These are phyloP conservation scores for Sebastes itinus DNA, from an alignment of 2,797 vertebrate genomes.

Conservation along the genomic window DNA sequence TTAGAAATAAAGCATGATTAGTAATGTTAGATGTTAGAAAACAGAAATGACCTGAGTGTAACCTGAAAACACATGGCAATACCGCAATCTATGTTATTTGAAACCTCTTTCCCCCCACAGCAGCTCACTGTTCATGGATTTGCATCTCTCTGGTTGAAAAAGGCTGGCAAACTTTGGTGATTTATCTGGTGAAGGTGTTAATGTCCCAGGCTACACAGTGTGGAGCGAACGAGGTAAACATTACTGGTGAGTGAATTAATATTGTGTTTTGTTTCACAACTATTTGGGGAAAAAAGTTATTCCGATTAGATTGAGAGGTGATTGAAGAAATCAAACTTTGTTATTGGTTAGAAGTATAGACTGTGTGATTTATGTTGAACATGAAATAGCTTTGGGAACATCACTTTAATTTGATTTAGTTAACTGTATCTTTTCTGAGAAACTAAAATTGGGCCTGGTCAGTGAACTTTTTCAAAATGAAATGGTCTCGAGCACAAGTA, in stretches of 20 bases:
- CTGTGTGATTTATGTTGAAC: not conserved
- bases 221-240: not conserved
- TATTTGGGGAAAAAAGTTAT: not conserved
- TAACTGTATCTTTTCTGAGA: not conserved
- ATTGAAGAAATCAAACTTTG: not conserved
- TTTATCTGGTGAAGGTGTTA: constrained; percentile 2
- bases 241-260: constrained; percentile 38
- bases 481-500: not conserved
- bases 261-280: not conserved
- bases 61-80: not conserved
- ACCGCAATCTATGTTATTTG: constrained; percentile 24
- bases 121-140: constrained; percentile 38
- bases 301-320: not conserved
- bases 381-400: not conserved
- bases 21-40: not conserved
- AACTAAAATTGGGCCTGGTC: not conserved
- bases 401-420: not conserved
- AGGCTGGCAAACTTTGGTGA: not conserved
- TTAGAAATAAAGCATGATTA: not conserved
- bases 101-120: not conserved
- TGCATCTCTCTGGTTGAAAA: constrained; percentile 47
- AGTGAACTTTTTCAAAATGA: not conserved
- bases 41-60: not conserved
- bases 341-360: not conserved
- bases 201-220: not conserved